These are phyloP conservation scores for Hyperopisus bebe DNA, from an alignment of 2,113 vertebrate species.

Conservation along the genomic window DNA sequence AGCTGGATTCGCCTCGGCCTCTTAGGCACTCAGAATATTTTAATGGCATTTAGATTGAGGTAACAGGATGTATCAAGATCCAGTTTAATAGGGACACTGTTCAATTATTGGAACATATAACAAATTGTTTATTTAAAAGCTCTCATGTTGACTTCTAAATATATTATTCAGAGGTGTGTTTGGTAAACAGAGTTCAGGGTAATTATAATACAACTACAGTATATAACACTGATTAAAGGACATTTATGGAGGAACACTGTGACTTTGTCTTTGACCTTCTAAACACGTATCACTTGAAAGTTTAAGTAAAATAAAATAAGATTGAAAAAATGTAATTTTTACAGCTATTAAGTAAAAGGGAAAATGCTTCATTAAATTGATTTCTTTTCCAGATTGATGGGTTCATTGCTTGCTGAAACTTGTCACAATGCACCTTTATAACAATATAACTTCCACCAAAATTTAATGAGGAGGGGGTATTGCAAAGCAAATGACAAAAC, in stretches of 20 bases:
- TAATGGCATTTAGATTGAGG: conserved; percentile 52
- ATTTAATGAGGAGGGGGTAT: neutral
- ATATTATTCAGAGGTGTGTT: conserved; percentile 67
- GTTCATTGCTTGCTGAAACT: neutral
- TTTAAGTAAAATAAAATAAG: neutral
- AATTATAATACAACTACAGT: conserved; percentile 64
- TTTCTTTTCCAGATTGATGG: neutral
- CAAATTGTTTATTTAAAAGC: neutral
- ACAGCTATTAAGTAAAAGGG: neutral
- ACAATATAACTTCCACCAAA: neutral
- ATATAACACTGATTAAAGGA: conserved; percentile 49
- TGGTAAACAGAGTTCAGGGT: conserved; percentile 70
- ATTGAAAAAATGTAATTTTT: neutral
- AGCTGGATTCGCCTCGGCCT: conserved; percentile 48
- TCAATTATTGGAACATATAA: conserved; percentile 6
- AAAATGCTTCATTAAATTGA: neutral
- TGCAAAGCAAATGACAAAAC: neutral
- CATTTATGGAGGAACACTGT: conserved; percentile 19
- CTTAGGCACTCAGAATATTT: conserved; percentile 62
- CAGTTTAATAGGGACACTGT: neutral
- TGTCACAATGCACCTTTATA: neutral
- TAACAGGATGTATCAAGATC: conserved; percentile 28
- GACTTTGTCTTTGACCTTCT: neutral
- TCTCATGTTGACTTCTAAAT: conserved; percentile 44
- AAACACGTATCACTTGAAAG: too few species aligned